Percentiles rank a stretch among this genome's conserved stretches.
These are phyloP conservation scores for Acrocephalus arundinaceus DNA, from an alignment of 2,113 vertebrate species.

Conservation along the genomic window DNA sequence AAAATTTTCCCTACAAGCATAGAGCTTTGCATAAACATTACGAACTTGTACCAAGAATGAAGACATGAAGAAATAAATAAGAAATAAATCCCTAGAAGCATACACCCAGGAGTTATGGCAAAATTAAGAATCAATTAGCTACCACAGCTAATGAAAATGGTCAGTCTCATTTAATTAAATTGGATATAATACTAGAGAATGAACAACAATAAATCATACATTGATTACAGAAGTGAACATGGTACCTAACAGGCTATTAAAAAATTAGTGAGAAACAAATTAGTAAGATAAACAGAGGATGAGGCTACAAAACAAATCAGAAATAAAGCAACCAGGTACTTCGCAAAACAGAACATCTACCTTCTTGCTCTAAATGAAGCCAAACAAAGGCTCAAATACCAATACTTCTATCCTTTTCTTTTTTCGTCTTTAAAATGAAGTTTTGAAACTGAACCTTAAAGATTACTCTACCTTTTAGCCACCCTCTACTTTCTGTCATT, in stretches of 20 bases:
- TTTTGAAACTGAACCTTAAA: background rate
- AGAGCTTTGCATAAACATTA: background rate
- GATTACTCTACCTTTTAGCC: background rate
- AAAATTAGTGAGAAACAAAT: conserved; percentile 15
- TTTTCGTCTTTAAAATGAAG: background rate
- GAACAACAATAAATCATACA: background rate
- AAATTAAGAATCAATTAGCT: conserved; percentile 21
- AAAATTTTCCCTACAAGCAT: background rate
- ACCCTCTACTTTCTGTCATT: background rate
- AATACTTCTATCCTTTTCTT: background rate
- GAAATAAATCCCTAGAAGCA: background rate
- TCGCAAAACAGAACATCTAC: background rate
- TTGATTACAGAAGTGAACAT: background rate
- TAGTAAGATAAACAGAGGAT: background rate
- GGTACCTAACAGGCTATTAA: background rate
- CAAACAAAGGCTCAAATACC: background rate
- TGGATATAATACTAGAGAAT: background rate
- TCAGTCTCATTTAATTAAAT: background rate
- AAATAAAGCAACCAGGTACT: background rate
- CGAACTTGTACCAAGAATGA: background rate
- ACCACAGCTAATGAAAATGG: background rate
- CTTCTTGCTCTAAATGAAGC: background rate
- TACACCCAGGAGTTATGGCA: background rate
- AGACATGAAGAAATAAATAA: background rate
- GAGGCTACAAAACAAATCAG: background rate